Percentiles rank a stretch among this genome's conserved stretches.
Evolutionary conservation across 2,113 vertebrate species (phyloP).

Genomic region (Centropristis striata): DNA sequence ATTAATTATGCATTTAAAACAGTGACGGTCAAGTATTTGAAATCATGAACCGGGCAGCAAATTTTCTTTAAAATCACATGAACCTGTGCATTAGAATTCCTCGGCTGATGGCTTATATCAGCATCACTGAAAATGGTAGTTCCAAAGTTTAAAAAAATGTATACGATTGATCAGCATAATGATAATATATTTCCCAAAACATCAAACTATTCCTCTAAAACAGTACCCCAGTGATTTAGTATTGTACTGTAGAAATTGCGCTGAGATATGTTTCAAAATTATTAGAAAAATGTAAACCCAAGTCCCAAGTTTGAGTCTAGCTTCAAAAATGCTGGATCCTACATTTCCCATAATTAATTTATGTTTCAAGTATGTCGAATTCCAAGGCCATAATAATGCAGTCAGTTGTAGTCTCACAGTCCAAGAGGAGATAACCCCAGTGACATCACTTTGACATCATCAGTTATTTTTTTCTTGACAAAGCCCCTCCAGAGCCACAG

Average conservation of each 20-base stretch:
- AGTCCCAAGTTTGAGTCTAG: neutral
- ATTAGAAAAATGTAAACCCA: neutral
- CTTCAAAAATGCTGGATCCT: neutral
- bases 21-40: too few relatives aligned
- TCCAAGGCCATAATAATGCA: too few relatives aligned
- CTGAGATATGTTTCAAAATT: neutral
- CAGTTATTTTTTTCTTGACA: neutral
- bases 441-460: neutral
- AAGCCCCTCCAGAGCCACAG: neutral
- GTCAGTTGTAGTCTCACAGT: neutral
- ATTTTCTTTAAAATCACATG: too few relatives aligned
- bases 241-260: neutral
- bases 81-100: too few relatives aligned
- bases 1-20: too few relatives aligned
- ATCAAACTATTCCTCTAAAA: neutral
- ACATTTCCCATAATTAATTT: constrained; percentile 4
- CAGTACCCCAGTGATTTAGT: too few relatives aligned
- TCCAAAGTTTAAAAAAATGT: neutral
- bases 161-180: neutral
- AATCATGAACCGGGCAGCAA: too few relatives aligned
- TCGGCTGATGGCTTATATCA: neutral
- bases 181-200: neutral
- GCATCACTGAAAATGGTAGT: neutral
- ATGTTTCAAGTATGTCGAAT: neutral
- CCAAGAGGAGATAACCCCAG: neutral